Percentiles rank a stretch among this genome's conserved stretches.
phyloP scores from a whole-genome alignment of 2,797 vertebrate species.

The Sebastiscus albofasciatus region DNA sequence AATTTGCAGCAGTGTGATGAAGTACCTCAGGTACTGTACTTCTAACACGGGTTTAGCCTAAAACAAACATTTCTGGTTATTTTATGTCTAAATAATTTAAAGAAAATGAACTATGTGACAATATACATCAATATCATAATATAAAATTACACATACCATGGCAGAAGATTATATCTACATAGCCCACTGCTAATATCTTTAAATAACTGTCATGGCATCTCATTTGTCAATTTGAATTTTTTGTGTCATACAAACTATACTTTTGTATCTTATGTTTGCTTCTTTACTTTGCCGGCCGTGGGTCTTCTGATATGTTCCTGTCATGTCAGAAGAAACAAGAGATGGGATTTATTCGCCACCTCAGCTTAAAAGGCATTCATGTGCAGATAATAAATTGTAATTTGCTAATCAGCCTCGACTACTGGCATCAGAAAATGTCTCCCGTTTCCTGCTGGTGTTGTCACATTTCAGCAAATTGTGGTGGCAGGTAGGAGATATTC shows the following conservation, averaged over 20 bases:
- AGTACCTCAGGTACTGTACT: background rate
- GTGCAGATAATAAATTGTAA: background rate
- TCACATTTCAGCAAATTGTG: background rate
- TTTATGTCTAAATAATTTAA: background rate
- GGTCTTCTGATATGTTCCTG: background rate
- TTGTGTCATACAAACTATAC: background rate
- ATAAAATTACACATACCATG: background rate
- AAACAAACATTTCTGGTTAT: background rate
- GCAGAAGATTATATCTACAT: background rate
- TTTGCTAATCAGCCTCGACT: background rate
- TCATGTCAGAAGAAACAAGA: background rate
- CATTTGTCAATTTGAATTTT: background rate
- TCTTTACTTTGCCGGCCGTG: background rate
- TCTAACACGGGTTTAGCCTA: background rate
- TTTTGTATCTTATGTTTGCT: background rate
- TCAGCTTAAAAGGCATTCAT: background rate
- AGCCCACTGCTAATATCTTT: background rate
- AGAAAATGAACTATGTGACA: background rate
- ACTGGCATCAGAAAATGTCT: background rate
- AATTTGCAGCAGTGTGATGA: constrained; percentile 4
- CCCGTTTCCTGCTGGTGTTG: background rate
- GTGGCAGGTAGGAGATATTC: background rate
- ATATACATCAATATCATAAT: background rate
- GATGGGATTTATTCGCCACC: background rate
- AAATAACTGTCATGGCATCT: background rate